These are phyloP conservation scores for Clarias laeviceps DNA, from an alignment of 2,797 vertebrate genomes.

Conservation along the genomic window DNA sequence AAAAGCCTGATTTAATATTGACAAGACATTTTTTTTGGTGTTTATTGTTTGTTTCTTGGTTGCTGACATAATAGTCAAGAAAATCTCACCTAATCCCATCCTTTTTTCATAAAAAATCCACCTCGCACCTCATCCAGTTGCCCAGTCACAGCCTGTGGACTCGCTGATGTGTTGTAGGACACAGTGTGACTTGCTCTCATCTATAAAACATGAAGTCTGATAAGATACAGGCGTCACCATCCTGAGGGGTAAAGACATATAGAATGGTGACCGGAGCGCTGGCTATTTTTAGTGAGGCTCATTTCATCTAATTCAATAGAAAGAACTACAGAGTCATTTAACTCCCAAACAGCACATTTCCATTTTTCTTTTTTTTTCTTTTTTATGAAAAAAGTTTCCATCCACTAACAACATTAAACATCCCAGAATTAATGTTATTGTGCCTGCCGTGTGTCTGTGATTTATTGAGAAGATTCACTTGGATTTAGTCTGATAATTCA, in stretches of 20 bases:
- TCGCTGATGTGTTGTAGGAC: constrained; percentile 2
- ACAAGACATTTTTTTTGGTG: not conserved
- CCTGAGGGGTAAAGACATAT: not conserved
- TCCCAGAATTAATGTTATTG: not conserved
- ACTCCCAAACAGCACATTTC: not conserved
- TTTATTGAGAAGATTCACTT: constrained; percentile 8
- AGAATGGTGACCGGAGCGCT: not conserved
- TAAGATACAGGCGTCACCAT: not conserved
- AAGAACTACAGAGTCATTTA: not conserved
- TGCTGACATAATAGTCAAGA: not conserved
- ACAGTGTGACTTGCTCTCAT: constrained; percentile 8
- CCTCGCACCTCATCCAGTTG: not conserved
- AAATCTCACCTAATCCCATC: not conserved
- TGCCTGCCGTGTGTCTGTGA: not conserved
- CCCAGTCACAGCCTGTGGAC: not conserved
- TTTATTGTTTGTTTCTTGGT: not conserved
- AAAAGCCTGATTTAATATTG: too few species aligned
- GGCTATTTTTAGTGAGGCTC: not conserved
- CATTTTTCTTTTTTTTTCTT: not conserved
- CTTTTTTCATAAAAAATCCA: not conserved
- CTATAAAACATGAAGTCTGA: not conserved
- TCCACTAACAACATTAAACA: not conserved
- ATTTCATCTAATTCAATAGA: not conserved
- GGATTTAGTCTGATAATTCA: not conserved
- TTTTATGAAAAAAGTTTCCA: not conserved